A percentile compares a stretch with the other conserved stretches of the same genome.
phyloP scores from a whole-genome alignment of 2,113 vertebrate species.

The Cichladusa arquata region DNA sequence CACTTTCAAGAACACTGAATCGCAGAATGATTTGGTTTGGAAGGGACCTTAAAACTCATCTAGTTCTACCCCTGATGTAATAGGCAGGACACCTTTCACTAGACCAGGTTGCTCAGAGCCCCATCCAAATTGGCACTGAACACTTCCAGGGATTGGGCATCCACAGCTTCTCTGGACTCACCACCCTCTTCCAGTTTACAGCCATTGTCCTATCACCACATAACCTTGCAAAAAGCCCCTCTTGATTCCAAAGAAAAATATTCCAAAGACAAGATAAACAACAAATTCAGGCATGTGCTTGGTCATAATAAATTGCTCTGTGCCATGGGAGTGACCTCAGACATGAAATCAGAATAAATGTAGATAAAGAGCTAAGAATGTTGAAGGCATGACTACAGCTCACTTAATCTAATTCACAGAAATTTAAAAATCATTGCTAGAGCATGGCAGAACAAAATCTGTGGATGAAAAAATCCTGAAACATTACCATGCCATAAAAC shows the following conservation, averaged over 20 bases:
- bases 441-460: not conserved
- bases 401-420: not conserved
- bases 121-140: not conserved
- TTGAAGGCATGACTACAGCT: not conserved
- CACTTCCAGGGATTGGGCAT: not conserved
- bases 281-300: not conserved
- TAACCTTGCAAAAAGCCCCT: not conserved
- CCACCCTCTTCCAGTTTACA: not conserved
- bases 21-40: not conserved
- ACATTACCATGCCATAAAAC: not conserved
- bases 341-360: not conserved
- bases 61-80: rapidly evolving
- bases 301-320: not conserved
- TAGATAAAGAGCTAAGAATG: not conserved
- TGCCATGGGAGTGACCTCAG: not conserved
- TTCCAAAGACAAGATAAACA: not conserved
- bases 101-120: not conserved
- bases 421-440: not conserved
- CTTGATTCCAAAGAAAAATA: not conserved
- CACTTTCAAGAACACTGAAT: not conserved
- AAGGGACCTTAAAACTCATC: not conserved
- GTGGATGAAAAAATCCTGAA: not conserved
- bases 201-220: not conserved
- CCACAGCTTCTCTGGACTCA: not conserved
- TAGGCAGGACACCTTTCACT: not conserved